phyloP scores from a whole-genome alignment of 2,113 vertebrate genomes.

The Scophthalmus maximus region DNA sequence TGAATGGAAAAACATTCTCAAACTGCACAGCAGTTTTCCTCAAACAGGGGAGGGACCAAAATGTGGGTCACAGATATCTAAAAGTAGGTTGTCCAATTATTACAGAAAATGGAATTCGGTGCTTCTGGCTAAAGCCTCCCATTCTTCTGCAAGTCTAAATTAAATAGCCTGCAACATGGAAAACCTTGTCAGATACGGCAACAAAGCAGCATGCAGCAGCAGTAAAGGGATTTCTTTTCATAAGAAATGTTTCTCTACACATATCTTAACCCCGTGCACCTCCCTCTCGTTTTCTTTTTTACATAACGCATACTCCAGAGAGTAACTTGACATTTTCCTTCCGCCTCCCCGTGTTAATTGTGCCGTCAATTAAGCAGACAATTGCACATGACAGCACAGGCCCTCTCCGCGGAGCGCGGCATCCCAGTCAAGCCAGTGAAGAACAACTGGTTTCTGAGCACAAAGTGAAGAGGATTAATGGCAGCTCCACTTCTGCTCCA shows the following conservation, averaged over 20 bases:
- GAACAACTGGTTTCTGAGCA: conserved; percentile 37
- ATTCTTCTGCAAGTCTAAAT: conserved; percentile 31
- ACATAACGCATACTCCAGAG: neutral
- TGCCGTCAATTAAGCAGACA: conserved; percentile 8
- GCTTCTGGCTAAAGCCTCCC: conserved; percentile 59
- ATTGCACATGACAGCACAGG: neutral
- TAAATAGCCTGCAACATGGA: conserved; percentile 50
- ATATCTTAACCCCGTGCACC: neutral
- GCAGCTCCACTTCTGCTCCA: conserved; percentile 39
- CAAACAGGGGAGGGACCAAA: conserved; percentile 26
- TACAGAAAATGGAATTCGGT: conserved; percentile 53
- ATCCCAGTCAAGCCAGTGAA: conserved; percentile 20
- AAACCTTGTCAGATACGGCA: conserved; percentile 21
- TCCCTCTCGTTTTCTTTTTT: neutral
- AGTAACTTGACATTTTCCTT: neutral
- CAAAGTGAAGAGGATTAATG: conserved; percentile 64
- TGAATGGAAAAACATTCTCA: conserved; percentile 12
- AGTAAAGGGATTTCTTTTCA: conserved; percentile 28
- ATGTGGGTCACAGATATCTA: conserved; percentile 59
- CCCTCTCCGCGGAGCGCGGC: neutral
- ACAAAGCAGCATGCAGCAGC: conserved; percentile 40
- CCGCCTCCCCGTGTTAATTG: neutral
- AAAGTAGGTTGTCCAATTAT: conserved; percentile 71
- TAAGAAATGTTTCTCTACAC: conserved; percentile 19
- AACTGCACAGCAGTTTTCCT: conserved; percentile 15